Conservation (phyloP, 2,888 invertebrate species). For the Drosophila maculinotata region DNA sequence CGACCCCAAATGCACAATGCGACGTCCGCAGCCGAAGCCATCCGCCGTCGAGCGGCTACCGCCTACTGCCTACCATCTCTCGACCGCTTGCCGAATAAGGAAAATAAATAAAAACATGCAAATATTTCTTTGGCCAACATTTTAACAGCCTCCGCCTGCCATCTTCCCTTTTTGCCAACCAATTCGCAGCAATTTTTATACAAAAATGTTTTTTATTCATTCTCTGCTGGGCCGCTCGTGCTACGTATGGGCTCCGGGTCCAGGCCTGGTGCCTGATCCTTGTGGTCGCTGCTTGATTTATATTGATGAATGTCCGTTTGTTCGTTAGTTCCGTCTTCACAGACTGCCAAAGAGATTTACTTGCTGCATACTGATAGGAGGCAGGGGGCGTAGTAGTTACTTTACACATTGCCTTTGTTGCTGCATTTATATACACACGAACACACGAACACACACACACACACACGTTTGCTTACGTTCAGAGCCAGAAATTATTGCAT, state of each 20-base stretch:
- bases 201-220: slow-evolving; percentile 76
- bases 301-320: slow-evolving; percentile 83
- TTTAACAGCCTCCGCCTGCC: slow-evolving; percentile 56
- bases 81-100: slow-evolving; percentile 50
- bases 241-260: slow-evolving; percentile 6
- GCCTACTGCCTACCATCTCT: neutral
- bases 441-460: slow-evolving; percentile 1
- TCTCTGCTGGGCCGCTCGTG: slow-evolving; percentile 32
- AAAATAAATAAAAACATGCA: slow-evolving; percentile 75
- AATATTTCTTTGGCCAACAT: slow-evolving; percentile 78
- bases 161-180: slow-evolving; percentile 41
- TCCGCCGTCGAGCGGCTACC: slow-evolving; percentile 12
- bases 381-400: slow-evolving; percentile 50
- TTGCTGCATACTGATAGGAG: slow-evolving; percentile 45
- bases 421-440: slow-evolving; percentile 32
- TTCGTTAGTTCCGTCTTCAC: slow-evolving; percentile 80
- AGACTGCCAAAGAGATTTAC: slow-evolving; percentile 79
- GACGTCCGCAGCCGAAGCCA: slow-evolving; percentile 48
- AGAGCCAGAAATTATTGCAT: slow-evolving; percentile 82
- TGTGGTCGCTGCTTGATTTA: slow-evolving; percentile 83
- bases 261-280: slow-evolving; percentile 59
- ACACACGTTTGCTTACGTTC: slow-evolving; percentile 65
- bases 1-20: slow-evolving; percentile 57
- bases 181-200: slow-evolving; percentile 68
- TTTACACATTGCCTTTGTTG: slow-evolving; percentile 66